Percentiles rank a stretch among this genome's conserved stretches.
phyloP scores from a whole-genome alignment of 2,113 vertebrate genomes.

The Platysternon megacephalum region DNA sequence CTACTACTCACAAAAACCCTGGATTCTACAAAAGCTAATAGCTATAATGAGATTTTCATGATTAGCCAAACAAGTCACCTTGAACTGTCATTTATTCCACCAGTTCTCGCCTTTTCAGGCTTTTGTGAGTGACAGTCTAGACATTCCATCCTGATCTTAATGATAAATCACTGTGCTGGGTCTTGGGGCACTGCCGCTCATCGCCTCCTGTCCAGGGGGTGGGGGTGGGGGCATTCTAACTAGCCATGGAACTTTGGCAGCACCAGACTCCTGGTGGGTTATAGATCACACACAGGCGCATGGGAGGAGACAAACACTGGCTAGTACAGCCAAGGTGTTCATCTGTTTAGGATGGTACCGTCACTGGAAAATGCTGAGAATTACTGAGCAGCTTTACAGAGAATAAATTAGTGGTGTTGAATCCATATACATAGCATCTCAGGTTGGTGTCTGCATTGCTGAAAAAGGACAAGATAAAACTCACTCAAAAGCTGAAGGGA shows the following conservation, averaged over 20 bases:
- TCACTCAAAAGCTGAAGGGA: not conserved
- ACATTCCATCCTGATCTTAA: not conserved
- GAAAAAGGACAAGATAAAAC: not conserved
- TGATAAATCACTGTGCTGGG: not conserved
- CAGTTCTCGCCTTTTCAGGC: not conserved
- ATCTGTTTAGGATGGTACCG: not conserved
- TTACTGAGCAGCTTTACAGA: not conserved
- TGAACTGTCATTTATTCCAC: not conserved
- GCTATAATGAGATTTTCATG: not conserved
- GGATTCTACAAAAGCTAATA: not conserved
- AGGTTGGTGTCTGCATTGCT: fast-evolving
- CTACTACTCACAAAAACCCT: not conserved
- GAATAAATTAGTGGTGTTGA: not conserved
- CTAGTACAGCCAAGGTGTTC: not conserved
- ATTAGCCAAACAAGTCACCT: not conserved
- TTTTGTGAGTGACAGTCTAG: not conserved
- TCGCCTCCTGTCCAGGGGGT: fast-evolving
- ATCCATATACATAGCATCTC: not conserved
- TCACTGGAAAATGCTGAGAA: not conserved
- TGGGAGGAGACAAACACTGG: not conserved
- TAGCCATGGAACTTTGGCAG: not conserved
- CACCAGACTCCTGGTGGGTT: fast-evolving
- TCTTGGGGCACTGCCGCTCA: not conserved
- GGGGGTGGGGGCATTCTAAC: fast-evolving
- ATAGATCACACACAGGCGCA: not conserved